These are phyloP conservation scores for Muscicapa adusta DNA, from an alignment of 2,113 vertebrate genomes.

Conservation along the genomic window DNA sequence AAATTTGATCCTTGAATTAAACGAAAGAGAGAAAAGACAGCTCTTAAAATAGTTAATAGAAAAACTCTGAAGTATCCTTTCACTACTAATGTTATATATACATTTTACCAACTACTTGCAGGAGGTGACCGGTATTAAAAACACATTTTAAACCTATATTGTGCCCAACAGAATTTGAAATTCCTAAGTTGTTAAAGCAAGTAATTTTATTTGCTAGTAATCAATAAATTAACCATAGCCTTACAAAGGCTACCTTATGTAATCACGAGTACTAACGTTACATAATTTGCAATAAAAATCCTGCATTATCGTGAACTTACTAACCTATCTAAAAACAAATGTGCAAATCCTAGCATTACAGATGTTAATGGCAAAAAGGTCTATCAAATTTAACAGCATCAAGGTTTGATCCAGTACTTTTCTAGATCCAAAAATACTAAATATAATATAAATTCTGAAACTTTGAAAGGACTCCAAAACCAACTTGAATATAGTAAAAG, in stretches of 20 bases:
- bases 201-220: not conserved
- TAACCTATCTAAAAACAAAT: not conserved
- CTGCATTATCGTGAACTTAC: not conserved
- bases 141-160: not conserved
- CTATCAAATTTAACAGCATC: not conserved
- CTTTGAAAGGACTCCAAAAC: not conserved
- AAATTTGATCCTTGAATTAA: not conserved
- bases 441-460: not conserved
- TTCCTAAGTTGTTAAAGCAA: not conserved
- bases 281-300: not conserved
- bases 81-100: not conserved
- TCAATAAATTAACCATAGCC: not conserved
- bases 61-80: not conserved
- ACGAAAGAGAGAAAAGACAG: not conserved
- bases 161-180: not conserved
- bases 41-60: not conserved
- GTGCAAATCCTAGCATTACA: not conserved
- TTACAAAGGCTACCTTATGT: not conserved
- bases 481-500: not conserved
- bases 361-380: not conserved
- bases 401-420: not conserved
- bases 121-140: not conserved
- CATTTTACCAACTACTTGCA: not conserved
- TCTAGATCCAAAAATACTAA: not conserved
- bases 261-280: not conserved